Percentiles rank a stretch among this genome's conserved stretches.
These are phyloP conservation scores for Mobula hypostoma DNA, from an alignment of 2,113 vertebrate species.

Conservation along the genomic window DNA sequence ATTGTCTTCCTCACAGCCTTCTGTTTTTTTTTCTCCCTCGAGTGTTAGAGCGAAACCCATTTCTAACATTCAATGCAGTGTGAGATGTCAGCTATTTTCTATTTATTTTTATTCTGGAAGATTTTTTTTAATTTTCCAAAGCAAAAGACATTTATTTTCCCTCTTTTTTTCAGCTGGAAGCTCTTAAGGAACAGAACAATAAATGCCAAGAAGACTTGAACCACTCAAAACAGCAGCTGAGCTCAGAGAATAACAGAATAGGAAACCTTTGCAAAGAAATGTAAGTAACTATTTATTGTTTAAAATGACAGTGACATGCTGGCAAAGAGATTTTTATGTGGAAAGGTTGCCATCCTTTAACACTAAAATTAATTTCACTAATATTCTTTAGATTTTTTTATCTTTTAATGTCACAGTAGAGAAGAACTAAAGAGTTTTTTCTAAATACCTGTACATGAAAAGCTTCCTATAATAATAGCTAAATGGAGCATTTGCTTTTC, in stretches of 20 bases:
- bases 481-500: neutral
- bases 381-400: neutral
- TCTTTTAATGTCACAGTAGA: neutral
- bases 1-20: neutral
- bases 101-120: neutral
- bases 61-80: neutral
- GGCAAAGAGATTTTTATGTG: neutral
- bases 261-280: slow-evolving; percentile 74
- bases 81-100: neutral
- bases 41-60: neutral
- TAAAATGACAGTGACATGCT: neutral
- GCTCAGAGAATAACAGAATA: slow-evolving; percentile 66
- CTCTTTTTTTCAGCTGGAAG: slow-evolving; percentile 64
- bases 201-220: slow-evolving; percentile 71
- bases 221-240: slow-evolving; percentile 70
- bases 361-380: neutral
- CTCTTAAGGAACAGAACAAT: slow-evolving; percentile 69
- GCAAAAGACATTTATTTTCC: slow-evolving; percentile 23
- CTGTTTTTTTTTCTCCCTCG: neutral
- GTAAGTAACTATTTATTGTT: slow-evolving; percentile 57
- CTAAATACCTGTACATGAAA: neutral
- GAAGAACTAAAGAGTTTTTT: neutral
- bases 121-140: neutral
- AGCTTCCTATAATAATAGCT: neutral
- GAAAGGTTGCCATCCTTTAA: neutral